Evolutionary conservation across 2,797 vertebrate genomes (phyloP), one percentile per base, ranked within the genome.

Genomic region (Tadarida brasiliensis): DNA sequence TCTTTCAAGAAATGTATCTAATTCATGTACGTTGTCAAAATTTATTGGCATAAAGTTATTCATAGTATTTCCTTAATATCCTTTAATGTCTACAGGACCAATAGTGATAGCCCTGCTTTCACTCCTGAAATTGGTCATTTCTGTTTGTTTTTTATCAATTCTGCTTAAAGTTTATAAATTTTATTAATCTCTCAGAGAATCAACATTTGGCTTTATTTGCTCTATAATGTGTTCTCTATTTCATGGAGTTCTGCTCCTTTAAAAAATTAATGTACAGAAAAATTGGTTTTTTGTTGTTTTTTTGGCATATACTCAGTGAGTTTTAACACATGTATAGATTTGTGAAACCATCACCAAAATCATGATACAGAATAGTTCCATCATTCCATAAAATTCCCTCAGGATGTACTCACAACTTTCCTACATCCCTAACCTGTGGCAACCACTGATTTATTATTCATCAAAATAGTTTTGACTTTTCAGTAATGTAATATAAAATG

Each of bases 201-300:
- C 20, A 63, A 67, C 49, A 49, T 91, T 78, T 84, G 3, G 17
- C 22, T 49, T 89, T 61, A 54, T 80, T 85, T 95, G 14, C 30
- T 92, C n/a, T 77, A 17, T 96, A 80, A 56, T 83, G 49, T 87
- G 89, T 77, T 90, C n/a, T 89, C 57, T 90, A 67, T 81, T 85
- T 91, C 15, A 49, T 70, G 68, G 35, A 56, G 39, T 57, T 70
- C 61, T 82, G 24, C n/a, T 76, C 54, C 47, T 49, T 83, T 49
- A 87, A 94, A 70, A 87, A 89, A 24, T 65, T 71, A 90, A 77
- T 24, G 39, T 84, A 33, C 16, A 20, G n/a, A 44, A 88, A 88
- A 67, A 84, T 73, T 59, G 57, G 7, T 24, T n/a, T n/a, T n/a
- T n/a, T 11, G 10, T 51, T 59, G n/a, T 59, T 33, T 33, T 87